A percentile compares a stretch with the other conserved stretches of the same genome.
Conservation (phyloP, 2,797 vertebrate species). For the Poeciliopsis gracilis region DNA sequence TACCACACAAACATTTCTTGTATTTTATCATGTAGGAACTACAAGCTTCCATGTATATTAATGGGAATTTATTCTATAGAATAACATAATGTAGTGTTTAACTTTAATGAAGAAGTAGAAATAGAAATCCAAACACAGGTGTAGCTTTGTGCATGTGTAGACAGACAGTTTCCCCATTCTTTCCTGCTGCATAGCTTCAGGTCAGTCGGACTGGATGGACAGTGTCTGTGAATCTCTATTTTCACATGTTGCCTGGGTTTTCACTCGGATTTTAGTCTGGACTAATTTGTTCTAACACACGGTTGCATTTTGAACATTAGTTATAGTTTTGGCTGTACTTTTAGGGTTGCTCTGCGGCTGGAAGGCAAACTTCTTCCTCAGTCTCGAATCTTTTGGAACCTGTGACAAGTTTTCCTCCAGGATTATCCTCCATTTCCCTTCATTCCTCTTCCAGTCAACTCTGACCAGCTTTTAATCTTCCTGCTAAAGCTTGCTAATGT, state of each 20-base stretch:
- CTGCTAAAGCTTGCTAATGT: background rate
- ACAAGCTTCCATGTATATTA: background rate
- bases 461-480: background rate
- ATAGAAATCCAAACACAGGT: background rate
- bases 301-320: background rate
- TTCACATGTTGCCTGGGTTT: background rate
- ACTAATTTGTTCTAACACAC: background rate
- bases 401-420: background rate
- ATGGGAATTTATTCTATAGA: background rate
- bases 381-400: background rate
- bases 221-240: background rate
- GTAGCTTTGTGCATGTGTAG: background rate
- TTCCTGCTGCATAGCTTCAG: background rate
- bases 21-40: background rate
- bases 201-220: background rate
- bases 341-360: background rate
- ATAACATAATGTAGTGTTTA: background rate
- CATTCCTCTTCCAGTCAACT: background rate
- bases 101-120: background rate
- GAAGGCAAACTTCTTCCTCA: background rate
- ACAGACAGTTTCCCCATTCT: background rate
- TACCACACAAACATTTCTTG: background rate
- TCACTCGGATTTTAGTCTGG: background rate
- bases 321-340: background rate
- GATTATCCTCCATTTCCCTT: background rate